Conservation (phyloP, 1,140 invertebrate species). For the Pseudoatta argentina region DNA sequence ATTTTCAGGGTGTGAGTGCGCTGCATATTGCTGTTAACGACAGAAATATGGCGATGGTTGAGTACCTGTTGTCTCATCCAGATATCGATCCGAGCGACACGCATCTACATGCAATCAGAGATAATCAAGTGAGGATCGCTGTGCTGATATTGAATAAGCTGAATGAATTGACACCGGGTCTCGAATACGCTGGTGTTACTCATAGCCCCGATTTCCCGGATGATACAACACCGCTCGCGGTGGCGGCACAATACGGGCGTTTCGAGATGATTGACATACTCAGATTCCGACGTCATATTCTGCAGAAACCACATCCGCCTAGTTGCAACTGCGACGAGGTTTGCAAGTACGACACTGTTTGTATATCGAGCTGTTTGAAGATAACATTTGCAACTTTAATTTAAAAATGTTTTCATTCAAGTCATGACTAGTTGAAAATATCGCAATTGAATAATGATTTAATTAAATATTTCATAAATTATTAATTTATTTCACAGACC, state of each 20-base stretch:
- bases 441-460: background rate
- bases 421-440: background rate
- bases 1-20: slow-evolving; percentile 85
- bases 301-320: slow-evolving; percentile 88
- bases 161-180: slow-evolving; percentile 82
- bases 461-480: no score
- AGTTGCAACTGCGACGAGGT: slow-evolving; percentile 88
- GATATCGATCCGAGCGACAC: slow-evolving; percentile 87
- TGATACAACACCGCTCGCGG: slow-evolving; percentile 90
- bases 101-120: slow-evolving; percentile 87
- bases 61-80: slow-evolving; percentile 85
- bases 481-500: slow-evolving; percentile 61
- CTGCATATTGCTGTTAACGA: slow-evolving; percentile 87
- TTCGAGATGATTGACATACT: slow-evolving; percentile 90
- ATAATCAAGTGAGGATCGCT: slow-evolving; percentile 86
- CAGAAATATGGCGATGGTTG: slow-evolving; percentile 86
- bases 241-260: slow-evolving; percentile 91
- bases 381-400: background rate
- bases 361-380: background rate
- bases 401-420: background rate
- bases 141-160: slow-evolving; percentile 86
- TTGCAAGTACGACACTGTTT: slow-evolving; percentile 84
- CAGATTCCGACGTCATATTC: slow-evolving; percentile 85
- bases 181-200: slow-evolving; percentile 86
- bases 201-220: slow-evolving; percentile 88